Evolutionary conservation across 2,888 invertebrate genomes (phyloP).

Genomic region (Notocelia uddmanniana): DNA sequence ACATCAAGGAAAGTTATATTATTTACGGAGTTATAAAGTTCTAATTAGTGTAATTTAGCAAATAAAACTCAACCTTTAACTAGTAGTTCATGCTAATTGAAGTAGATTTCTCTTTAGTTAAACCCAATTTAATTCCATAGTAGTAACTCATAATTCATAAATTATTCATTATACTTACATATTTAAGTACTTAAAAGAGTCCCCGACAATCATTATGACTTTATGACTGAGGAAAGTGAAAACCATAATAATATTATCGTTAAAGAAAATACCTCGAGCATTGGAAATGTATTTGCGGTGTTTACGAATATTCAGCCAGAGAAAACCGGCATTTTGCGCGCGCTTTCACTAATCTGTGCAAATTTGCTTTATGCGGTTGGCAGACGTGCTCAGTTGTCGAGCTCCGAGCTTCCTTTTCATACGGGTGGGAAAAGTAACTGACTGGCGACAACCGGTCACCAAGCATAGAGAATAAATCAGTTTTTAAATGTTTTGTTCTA

Average conservation of each 20-base stretch:
- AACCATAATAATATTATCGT: constrained; percentile 53
- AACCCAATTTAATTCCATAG: not conserved
- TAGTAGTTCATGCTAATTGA: not conserved
- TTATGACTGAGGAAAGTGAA: constrained; percentile 65
- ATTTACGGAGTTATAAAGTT: too few species aligned
- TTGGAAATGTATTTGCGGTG: constrained; percentile 58
- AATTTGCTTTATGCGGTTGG: constrained; percentile 43
- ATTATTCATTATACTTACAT: constrained; percentile 5
- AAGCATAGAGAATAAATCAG: not conserved
- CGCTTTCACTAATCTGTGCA: constrained; percentile 45
- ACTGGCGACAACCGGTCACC: not conserved
- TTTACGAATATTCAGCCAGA: constrained; percentile 46
- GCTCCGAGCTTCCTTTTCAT: not conserved
- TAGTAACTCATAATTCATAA: constrained; percentile 12
- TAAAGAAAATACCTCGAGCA: constrained; percentile 55
- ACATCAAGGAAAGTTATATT: too few species aligned
- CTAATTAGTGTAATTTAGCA: too few species aligned
- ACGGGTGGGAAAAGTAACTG: constrained; percentile 40
- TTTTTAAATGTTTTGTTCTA: not conserved
- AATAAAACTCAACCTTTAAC: not conserved
- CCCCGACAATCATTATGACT: constrained; percentile 46
- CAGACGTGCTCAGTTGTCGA: too few species aligned
- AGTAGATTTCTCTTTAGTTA: constrained; percentile 11
- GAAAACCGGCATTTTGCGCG: constrained; percentile 48
- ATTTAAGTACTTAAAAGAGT: not conserved